phyloP scores from a whole-genome alignment of 2,113 vertebrate species.

The Phycodurus eques region DNA sequence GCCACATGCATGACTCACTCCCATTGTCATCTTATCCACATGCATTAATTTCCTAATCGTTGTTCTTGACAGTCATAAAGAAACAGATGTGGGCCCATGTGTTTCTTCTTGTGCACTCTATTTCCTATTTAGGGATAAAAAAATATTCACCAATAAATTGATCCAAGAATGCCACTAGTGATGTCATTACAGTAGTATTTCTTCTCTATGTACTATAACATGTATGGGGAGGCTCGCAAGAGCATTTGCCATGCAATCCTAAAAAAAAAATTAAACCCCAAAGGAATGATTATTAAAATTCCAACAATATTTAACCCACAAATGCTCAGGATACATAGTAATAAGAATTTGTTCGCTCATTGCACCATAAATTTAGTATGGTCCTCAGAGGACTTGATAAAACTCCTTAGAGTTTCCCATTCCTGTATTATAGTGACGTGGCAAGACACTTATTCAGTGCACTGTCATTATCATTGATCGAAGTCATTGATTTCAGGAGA shows the following conservation, averaged over 20 bases:
- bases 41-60: constrained; percentile 38
- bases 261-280: neutral
- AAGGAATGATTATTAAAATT: neutral
- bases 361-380: neutral
- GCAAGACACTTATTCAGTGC: constrained; percentile 8
- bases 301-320: neutral
- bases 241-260: neutral
- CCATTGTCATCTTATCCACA: constrained; percentile 28
- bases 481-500: constrained; percentile 39
- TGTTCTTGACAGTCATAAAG: constrained; percentile 38
- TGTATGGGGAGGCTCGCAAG: too few relatives aligned
- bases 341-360: neutral
- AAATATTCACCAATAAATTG: constrained; percentile 16
- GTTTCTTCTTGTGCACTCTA: neutral
- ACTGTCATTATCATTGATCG: constrained; percentile 41
- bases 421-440: constrained; percentile 6
- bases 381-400: neutral
- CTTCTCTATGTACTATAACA: neutral
- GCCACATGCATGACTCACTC: constrained; percentile 21
- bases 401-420: neutral
- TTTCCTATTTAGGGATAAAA: neutral
- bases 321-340: neutral
- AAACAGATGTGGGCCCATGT: constrained; percentile 30
- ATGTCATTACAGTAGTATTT: constrained; percentile 7
- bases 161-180: neutral